Evolutionary conservation across 2,888 invertebrate species (phyloP).

Genomic region (Pinctada fucata): DNA sequence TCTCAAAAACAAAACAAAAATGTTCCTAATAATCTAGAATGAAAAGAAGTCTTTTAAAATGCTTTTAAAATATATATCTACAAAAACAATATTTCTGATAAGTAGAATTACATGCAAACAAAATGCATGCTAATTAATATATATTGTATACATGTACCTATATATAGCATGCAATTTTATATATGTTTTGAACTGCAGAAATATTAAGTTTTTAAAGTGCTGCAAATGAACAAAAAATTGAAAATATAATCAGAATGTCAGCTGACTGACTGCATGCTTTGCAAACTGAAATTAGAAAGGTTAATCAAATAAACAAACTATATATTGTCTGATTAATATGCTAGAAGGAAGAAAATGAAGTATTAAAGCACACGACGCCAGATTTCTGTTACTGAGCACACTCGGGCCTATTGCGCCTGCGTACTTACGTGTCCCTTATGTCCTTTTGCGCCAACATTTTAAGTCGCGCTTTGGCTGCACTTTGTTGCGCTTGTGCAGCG

Average conservation of each 20-base stretch:
- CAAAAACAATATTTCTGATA: too few species aligned
- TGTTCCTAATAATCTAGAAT: too few species aligned
- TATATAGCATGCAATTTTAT: too few species aligned
- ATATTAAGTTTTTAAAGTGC: background rate
- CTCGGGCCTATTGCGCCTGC: slow-evolving; percentile 17
- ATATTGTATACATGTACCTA: too few species aligned
- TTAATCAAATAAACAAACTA: background rate
- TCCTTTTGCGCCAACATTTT: slow-evolving; percentile 8
- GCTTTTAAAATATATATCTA: too few species aligned
- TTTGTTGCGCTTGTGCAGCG: slow-evolving; percentile 30
- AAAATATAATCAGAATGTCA: background rate
- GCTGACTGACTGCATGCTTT: too few species aligned
- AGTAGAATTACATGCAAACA: too few species aligned
- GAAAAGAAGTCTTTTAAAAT: too few species aligned
- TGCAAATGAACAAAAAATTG: background rate
- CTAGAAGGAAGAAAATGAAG: slow-evolving; percentile 1
- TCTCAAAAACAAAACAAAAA: too few species aligned
- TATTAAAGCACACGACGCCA: slow-evolving; percentile 8
- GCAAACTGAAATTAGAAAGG: too few species aligned
- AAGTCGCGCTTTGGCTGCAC: slow-evolving; percentile 13
- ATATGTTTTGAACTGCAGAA: background rate
- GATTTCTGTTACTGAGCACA: background rate
- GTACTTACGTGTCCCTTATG: slow-evolving; percentile 31
- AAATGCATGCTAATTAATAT: too few species aligned
- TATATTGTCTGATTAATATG: background rate